phyloP scores from a whole-genome alignment of 2,113 vertebrate species.

The Thymallus thymallus region DNA sequence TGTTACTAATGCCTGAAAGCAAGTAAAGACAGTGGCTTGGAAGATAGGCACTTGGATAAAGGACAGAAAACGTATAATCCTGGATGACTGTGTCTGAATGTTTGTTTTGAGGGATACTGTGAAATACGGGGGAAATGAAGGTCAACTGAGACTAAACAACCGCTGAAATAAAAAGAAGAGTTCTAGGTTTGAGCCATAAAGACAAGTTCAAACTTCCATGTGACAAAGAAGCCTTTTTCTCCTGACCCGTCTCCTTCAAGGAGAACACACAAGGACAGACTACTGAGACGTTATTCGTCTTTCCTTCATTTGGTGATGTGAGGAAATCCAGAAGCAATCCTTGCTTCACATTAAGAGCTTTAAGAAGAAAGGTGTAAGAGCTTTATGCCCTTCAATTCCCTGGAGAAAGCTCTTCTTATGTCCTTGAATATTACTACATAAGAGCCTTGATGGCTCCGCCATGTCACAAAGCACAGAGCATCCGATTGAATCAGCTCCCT shows the following conservation, averaged over 20 bases:
- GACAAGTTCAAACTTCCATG: too few species aligned
- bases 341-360: slow-evolving; percentile 25
- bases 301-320: slow-evolving; percentile 11
- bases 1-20: slow-evolving; percentile 45
- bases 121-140: background rate
- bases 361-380: slow-evolving; percentile 42
- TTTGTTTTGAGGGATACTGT: background rate
- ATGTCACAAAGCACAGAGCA: slow-evolving; percentile 22
- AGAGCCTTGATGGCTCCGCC: slow-evolving; percentile 23
- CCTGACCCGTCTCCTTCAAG: background rate
- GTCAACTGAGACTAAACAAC: background rate
- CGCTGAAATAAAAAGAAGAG: background rate
- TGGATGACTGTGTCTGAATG: too few species aligned
- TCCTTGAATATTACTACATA: slow-evolving; percentile 18
- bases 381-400: slow-evolving; percentile 34
- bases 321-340: slow-evolving; percentile 17
- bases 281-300: background rate
- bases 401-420: slow-evolving; percentile 28
- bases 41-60: background rate
- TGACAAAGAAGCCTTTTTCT: too few species aligned
- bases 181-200: too few species aligned
- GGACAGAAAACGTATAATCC: background rate
- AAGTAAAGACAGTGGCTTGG: slow-evolving; percentile 28
- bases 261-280: slow-evolving; percentile 1
- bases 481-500: slow-evolving; percentile 32